Percentiles rank a stretch among this genome's conserved stretches.
Evolutionary conservation across 2,113 vertebrate species (phyloP).

Genomic region (Carollia perspicillata): DNA sequence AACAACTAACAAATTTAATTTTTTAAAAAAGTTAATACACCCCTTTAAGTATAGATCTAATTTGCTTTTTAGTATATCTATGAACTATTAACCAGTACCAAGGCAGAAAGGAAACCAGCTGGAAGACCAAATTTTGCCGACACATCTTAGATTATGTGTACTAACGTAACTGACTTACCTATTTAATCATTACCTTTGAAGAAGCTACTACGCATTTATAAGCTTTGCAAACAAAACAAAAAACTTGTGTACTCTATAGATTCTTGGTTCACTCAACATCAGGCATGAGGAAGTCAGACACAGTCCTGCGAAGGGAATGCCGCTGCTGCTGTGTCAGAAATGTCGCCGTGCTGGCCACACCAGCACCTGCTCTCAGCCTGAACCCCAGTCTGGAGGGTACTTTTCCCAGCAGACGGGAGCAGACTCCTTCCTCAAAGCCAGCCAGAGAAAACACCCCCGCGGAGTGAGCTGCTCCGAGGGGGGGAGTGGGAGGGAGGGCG

Average conservation of each 20-base stretch:
- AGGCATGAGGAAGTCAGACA: background rate
- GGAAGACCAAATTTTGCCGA: background rate
- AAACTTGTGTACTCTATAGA: background rate
- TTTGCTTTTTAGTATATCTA: background rate
- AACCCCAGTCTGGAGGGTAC: background rate
- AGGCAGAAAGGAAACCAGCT: background rate
- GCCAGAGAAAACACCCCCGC: background rate
- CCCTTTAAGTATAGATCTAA: background rate
- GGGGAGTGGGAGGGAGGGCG: background rate
- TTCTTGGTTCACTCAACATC: background rate
- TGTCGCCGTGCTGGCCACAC: background rate
- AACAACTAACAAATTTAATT: background rate
- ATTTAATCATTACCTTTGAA: slow-evolving; percentile 3
- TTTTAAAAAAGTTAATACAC: background rate
- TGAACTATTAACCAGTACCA: background rate
- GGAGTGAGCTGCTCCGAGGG: background rate
- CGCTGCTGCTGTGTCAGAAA: background rate
- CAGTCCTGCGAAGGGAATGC: background rate
- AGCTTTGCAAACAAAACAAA: background rate
- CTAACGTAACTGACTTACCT: background rate
- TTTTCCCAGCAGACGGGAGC: background rate
- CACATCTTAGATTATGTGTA: background rate
- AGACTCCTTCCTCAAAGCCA: background rate
- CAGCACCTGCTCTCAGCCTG: background rate
- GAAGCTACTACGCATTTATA: background rate